Evolutionary conservation across 2,888 invertebrate species (phyloP).

Genomic region (Syrista parreyssii): DNA sequence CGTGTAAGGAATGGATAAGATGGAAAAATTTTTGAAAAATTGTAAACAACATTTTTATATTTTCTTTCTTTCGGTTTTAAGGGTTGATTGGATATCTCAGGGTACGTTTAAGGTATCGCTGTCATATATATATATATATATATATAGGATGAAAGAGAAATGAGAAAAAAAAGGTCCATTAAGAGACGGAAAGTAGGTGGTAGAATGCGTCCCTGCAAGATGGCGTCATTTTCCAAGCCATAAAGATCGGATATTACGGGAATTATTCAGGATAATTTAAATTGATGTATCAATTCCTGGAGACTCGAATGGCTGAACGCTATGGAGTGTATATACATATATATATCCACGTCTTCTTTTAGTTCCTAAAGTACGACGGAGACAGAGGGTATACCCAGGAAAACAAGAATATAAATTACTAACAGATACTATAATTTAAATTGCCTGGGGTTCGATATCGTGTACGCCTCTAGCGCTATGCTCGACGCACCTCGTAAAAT

Average conservation of each 20-base stretch:
- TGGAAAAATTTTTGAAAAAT: too few relatives aligned
- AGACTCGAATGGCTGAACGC: too few relatives aligned
- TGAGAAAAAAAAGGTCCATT: slow-evolving; percentile 4
- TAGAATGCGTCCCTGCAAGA: slow-evolving; percentile 9
- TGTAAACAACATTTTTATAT: too few relatives aligned
- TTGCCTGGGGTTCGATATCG: slow-evolving; percentile 51
- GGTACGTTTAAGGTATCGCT: too few relatives aligned
- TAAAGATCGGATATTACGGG: slow-evolving; percentile 62
- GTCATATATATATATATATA: background rate
- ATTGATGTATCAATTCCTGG: slow-evolving; percentile 57
- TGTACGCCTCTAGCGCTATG: slow-evolving; percentile 18
- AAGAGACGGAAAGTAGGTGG: too few relatives aligned
- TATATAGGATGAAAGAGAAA: background rate
- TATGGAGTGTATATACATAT: background rate
- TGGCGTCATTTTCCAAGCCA: slow-evolving; percentile 56
- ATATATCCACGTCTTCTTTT: slow-evolving; percentile 15
- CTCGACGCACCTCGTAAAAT: slow-evolving; percentile 55
- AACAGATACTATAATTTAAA: slow-evolving; percentile 63
- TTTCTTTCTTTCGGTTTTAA: too few relatives aligned
- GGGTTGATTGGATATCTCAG: too few relatives aligned
- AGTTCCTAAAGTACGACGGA: slow-evolving; percentile 11
- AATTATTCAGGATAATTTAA: slow-evolving; percentile 65
- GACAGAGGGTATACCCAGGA: slow-evolving; percentile 34
- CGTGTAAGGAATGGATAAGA: too few relatives aligned
- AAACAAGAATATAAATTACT: slow-evolving; percentile 64